Percentiles rank a stretch among this genome's conserved stretches.
phyloP scores from a whole-genome alignment of 1,140 invertebrate genomes.

The Rhagoletis pomonella region DNA sequence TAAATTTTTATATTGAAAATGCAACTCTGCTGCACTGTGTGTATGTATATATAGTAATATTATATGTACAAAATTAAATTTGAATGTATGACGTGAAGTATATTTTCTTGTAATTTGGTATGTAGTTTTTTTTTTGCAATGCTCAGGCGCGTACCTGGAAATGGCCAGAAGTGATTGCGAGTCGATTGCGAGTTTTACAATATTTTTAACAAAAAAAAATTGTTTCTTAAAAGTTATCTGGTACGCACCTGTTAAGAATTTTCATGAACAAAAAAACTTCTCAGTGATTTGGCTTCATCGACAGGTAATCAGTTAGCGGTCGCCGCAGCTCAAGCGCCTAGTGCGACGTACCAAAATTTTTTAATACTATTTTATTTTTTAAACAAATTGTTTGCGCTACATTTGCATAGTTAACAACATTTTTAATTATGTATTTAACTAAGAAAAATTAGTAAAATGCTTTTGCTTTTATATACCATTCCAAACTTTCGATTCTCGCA shows the following conservation, averaged over 20 bases:
- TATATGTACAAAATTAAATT: conserved; percentile 14
- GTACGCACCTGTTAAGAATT: conserved; percentile 27
- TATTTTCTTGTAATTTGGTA: background rate
- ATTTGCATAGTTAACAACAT: conserved; percentile 32
- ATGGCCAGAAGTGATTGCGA: conserved; percentile 1
- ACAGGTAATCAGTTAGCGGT: conserved; percentile 29
- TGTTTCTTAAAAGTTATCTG: background rate
- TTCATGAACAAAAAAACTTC: background rate
- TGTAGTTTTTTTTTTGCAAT: background rate
- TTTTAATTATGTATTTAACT: background rate
- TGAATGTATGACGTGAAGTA: conserved; percentile 15
- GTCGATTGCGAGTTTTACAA: background rate
- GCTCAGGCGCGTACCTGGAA: conserved; percentile 45
- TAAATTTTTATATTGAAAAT: background rate
- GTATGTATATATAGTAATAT: background rate
- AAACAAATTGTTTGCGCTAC: background rate
- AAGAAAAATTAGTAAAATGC: background rate
- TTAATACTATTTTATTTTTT: background rate
- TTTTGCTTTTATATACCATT: background rate
- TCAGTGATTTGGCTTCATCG: background rate
- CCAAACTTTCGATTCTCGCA: background rate
- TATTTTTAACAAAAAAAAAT: background rate
- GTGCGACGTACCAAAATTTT: conserved; percentile 6
- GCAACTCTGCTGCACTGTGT: background rate
- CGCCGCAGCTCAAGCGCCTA: conserved; percentile 48